Evolutionary conservation across 2,888 invertebrate species (phyloP).

Genomic region (Tromatobia lineatoria): DNA sequence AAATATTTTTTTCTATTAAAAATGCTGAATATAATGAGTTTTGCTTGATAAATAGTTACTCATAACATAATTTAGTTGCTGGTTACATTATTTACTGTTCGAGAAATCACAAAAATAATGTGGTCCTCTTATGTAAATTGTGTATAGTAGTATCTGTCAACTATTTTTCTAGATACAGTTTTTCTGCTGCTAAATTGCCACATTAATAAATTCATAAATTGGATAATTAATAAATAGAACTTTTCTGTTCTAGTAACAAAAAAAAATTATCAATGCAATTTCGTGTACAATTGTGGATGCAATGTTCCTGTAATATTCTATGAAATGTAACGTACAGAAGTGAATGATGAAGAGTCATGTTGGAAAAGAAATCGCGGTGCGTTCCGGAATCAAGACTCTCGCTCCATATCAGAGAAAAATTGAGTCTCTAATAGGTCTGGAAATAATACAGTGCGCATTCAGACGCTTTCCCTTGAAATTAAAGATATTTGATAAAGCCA

Average conservation of each 20-base stretch:
- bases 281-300: background rate
- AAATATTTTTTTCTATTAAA: no score
- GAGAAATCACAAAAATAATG: no score
- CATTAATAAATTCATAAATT: no score
- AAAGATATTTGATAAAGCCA: background rate
- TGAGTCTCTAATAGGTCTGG: constrained; percentile 15
- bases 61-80: no score
- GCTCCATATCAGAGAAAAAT: constrained; percentile 48
- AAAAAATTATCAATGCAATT: background rate
- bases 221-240: no score
- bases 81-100: no score
- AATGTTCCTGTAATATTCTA: background rate
- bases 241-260: background rate
- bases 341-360: background rate
- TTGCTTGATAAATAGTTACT: no score
- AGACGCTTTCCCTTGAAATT: constrained; percentile 26
- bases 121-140: no score
- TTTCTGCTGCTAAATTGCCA: no score
- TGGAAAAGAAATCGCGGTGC: constrained; percentile 48
- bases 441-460: background rate
- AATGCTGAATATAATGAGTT: no score
- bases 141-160: no score
- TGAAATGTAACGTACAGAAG: background rate
- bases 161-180: no score
- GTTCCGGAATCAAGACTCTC: constrained; percentile 54